Conservation (phyloP, 2,797 vertebrate species). For the Phyllotis vaccarum region DNA sequence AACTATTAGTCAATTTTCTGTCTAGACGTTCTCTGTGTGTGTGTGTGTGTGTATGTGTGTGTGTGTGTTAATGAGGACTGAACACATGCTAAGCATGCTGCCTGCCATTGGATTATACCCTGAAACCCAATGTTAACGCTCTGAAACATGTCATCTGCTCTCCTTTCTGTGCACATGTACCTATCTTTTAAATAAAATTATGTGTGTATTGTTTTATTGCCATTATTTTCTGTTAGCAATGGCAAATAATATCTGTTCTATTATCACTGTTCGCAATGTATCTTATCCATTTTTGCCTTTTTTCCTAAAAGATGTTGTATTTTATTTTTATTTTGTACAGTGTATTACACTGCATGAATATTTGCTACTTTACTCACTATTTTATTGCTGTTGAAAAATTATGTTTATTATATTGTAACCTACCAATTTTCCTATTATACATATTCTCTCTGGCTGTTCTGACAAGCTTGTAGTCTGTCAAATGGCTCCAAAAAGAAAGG, state of each 20-base stretch:
- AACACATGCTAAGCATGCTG: neutral
- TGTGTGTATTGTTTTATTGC: neutral
- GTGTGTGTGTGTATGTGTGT: neutral
- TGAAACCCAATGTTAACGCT: neutral
- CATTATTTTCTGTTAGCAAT: neutral
- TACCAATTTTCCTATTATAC: neutral
- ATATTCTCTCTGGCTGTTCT: neutral
- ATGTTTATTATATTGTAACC: neutral
- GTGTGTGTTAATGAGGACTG: neutral
- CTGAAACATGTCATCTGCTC: neutral
- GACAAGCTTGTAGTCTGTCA: neutral
- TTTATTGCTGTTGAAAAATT: neutral
- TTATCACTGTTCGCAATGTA: neutral
- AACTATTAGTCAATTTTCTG: neutral
- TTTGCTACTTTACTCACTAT: neutral
- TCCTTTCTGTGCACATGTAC: neutral
- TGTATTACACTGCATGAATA: neutral
- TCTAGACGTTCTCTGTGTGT: neutral
- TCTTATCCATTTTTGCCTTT: neutral
- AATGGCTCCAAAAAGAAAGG: neutral
- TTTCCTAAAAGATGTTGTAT: neutral
- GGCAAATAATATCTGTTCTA: too few relatives aligned
- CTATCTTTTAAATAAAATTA: slow-evolving; percentile 1
- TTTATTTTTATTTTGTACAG: neutral
- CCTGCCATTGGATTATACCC: neutral